These are phyloP conservation scores for Porphyrio hochstetteri DNA, from an alignment of 2,113 vertebrate species.

Conservation along the genomic window DNA sequence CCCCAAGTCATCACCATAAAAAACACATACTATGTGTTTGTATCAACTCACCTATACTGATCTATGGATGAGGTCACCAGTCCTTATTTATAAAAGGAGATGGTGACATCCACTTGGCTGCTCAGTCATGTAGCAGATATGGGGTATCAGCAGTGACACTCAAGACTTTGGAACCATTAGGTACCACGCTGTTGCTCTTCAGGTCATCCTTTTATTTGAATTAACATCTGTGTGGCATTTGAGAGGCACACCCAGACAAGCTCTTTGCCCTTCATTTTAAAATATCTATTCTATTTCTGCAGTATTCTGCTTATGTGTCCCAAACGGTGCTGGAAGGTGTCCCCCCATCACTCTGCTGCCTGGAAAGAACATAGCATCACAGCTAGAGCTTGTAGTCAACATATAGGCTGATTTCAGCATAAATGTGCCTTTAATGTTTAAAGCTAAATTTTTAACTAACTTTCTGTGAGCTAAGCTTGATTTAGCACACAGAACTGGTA, in stretches of 20 bases:
- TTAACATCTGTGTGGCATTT: not conserved
- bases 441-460: not conserved
- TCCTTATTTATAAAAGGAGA: not conserved
- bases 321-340: not conserved
- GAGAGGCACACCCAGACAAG: not conserved
- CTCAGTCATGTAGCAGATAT: not conserved
- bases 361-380: not conserved
- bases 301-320: not conserved
- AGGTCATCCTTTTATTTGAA: not conserved
- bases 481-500: not conserved
- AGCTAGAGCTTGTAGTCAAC: not conserved
- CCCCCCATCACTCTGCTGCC: not conserved
- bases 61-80: not conserved
- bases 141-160: not conserved
- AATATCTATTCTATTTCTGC: not conserved
- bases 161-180: not conserved
- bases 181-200: not conserved
- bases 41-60: not conserved
- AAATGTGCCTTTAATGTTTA: not conserved
- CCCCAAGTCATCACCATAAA: not conserved
- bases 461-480: not conserved
- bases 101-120: not conserved
- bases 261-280: not conserved
- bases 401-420: rapidly evolving
- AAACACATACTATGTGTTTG: not conserved